phyloP scores from a whole-genome alignment of 53 echinoderm and acorn worm genomes.

The Apostichopus leukothele region DNA sequence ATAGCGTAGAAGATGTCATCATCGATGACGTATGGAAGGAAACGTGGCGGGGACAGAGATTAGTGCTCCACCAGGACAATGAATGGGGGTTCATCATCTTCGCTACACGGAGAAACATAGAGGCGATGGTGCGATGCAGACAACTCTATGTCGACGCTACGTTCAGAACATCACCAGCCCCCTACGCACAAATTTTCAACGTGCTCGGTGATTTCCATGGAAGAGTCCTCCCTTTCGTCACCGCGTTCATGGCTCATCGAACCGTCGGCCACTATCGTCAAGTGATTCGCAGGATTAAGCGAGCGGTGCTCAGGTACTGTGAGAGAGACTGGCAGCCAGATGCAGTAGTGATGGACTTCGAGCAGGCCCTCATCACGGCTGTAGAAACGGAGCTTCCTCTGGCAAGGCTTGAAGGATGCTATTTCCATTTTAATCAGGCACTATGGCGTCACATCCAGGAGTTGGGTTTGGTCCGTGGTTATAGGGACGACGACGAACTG shows the following conservation, averaged over 20 bases:
- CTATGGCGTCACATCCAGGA: conserved; percentile 44
- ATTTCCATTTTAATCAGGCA: conserved; percentile 48
- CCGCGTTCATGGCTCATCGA: conserved; percentile 27
- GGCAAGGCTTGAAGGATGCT: conserved; percentile 43
- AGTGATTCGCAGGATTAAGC: conserved; percentile 8
- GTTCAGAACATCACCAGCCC: background rate
- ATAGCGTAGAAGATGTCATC: background rate
- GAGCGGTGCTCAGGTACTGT: conserved; percentile 5
- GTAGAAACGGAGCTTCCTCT: conserved; percentile 43
- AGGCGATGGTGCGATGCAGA: background rate
- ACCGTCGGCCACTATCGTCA: conserved; percentile 33
- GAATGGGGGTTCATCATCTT: background rate
- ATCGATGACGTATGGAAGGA: background rate
- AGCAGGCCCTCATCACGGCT: conserved; percentile 39
- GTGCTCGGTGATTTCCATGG: conserved; percentile 43
- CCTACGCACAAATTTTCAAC: conserved; percentile 46
- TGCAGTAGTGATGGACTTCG: conserved; percentile 44
- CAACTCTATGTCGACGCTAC: background rate
- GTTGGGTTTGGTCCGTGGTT: conserved; percentile 36
- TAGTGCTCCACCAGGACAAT: background rate
- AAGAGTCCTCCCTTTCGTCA: conserved; percentile 31
- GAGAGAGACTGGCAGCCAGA: conserved; percentile 27
- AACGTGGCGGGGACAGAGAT: background rate
- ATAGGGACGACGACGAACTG: background rate
- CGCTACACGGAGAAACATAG: background rate